Base-by-base conservation (phyloP, 1,140 invertebrate species). In the Bombyx mori region DNA sequence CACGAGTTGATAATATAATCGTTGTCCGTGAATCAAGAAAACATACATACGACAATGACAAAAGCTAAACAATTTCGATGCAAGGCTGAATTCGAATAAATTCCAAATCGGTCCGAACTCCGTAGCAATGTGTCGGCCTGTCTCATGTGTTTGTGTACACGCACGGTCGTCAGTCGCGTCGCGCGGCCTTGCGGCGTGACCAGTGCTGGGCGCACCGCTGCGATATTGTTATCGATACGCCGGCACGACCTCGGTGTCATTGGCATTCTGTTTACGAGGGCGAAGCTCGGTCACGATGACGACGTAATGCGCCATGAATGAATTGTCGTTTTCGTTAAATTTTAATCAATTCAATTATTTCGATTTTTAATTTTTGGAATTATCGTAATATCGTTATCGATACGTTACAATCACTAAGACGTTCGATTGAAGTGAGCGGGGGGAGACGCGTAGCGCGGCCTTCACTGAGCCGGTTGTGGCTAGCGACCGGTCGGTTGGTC, bases 401-500 rank as follows among this genome's bases (percentile, higher is more conserved):
- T 66, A 80, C 63, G 53, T 61, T 62, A 59, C 69, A 80, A 63
- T 77, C 75, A 69, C 78, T 79, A 79, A 70, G 54, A 48, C 47
- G 54, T 57, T 56, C 48, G 55, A 53, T 54, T 56, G 54, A 62
- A 61, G 58, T 55, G 66, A 70, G 77, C 57, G 63, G 64, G 12
- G 77, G 78, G 81, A 57, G 77, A 75, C 76, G 77, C 68, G 72
- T 63, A 59, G 65, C 61, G 67, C 78, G 81, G 81, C 81, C 82
- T 84, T 86, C 79, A 79, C 79, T 61, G 68, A 86, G 81, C 82
- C 82, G 82, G 82, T 86, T 86, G 79, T 79, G 68, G 71, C 75
- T 67, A 73, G 71, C 73, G 76, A 75, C 69, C 73, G 26, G 26
- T 35, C 26, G 2, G 12, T 35, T 5, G 26, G 26, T 35, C 26